Percentiles rank a stretch among this genome's conserved stretches.
Conservation (phyloP, 2,797 vertebrate species). For the Acanthiza pusilla region DNA sequence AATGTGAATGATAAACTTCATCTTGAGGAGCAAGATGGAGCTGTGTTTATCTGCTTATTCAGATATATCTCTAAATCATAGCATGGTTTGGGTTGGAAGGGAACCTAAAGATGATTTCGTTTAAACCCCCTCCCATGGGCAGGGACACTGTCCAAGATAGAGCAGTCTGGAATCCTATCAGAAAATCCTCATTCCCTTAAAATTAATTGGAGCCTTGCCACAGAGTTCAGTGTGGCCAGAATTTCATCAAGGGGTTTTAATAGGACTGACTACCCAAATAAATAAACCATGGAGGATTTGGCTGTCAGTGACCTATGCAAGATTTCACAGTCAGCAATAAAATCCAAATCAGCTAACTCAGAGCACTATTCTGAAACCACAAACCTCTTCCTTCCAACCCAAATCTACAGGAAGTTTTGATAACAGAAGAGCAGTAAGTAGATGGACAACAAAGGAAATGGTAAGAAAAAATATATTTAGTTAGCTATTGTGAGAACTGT, state of each 20-base stretch:
- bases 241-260: background rate
- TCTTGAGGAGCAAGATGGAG: background rate
- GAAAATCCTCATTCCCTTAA: background rate
- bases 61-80: background rate
- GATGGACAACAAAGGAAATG: background rate
- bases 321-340: background rate
- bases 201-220: background rate
- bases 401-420: background rate
- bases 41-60: background rate
- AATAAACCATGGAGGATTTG: background rate
- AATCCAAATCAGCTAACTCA: background rate
- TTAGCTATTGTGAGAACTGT: background rate
- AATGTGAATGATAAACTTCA: background rate
- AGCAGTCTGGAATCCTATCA: background rate
- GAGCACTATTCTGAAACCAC: background rate
- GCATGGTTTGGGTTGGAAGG: background rate
- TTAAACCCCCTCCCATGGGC: background rate
- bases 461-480: background rate
- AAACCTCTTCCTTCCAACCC: background rate
- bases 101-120: background rate
- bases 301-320: background rate
- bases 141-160: background rate
- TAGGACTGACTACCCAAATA: background rate
- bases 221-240: background rate
- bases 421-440: background rate